Base-by-base conservation (phyloP, 2,888 invertebrate genomes). In the Lasioglossum marginatum region DNA sequence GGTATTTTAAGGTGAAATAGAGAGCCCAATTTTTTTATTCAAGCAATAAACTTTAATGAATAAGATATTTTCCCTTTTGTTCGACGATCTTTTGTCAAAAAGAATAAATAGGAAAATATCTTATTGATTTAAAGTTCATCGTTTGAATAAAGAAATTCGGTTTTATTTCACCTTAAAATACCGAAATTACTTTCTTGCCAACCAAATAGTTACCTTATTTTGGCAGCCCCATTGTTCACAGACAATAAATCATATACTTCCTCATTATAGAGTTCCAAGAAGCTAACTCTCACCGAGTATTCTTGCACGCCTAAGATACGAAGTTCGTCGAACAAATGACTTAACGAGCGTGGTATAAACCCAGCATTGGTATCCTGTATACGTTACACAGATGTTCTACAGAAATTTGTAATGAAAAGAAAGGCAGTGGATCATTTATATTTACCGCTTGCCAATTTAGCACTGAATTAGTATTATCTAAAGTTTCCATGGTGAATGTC, bases 401-500 rank as follows among this genome's bases (percentile, higher is more conserved):
- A 52, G 31, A 23, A 27, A 31, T 71, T 60, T 27, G 10, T 27
- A 16, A 43, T 16, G 68, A 19, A 63, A 19, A 31, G 8, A 19
- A 8, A 63, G 31, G 8, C 6, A 60, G 71, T 34, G 40, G 31
- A 31, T 31, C 34, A 37, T 60, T 37, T 48, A 12, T 45, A 78
- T 82, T 73, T 94, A 97, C 97, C 95, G 96, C 97, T 94, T 97
- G 97, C 97, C 98, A 98, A 66, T 96, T 96, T 14, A 96, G 96
- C 68, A 96, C 96, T 23, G 96, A 93, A 89, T 96, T 96, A 0
- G 96, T 96, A 81, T 96, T 96, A 81, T 96, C 96, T 89, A 97
- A 97, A 23, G 99, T 99, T 89, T 98, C 98, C 99, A 99, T 99
- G 0, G 99, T 99, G 94, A 98, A 99, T 0, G 99, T 99, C 96